Percentiles rank a stretch among this genome's conserved stretches.
Conservation (phyloP, 2,888 invertebrate genomes). For the Phytoseiulus persimilis region DNA sequence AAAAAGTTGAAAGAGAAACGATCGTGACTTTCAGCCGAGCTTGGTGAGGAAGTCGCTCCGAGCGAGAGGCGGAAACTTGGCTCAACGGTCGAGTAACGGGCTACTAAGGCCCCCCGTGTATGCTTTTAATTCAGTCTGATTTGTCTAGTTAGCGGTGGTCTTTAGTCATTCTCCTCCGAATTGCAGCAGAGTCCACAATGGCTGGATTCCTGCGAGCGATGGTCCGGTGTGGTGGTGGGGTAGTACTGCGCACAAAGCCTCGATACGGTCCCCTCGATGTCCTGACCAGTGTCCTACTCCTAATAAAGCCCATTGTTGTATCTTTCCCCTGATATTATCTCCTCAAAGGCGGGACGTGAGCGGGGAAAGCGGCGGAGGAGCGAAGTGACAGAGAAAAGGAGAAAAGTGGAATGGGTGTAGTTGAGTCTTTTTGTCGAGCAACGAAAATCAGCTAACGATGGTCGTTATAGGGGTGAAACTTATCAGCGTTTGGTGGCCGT, state of each 20-base stretch:
- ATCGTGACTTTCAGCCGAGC: not conserved
- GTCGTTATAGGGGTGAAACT: not conserved
- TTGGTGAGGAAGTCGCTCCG: no score
- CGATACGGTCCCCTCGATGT: not conserved
- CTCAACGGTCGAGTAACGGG: not conserved
- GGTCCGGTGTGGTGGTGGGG: not conserved
- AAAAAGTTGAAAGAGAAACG: not conserved
- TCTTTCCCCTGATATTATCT: not conserved
- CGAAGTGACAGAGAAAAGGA: not conserved
- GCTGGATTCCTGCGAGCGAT: not conserved
- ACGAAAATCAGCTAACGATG: not conserved
- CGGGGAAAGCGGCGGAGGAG: not conserved
- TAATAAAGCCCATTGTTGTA: conserved; percentile 38
- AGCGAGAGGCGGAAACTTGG: not conserved
- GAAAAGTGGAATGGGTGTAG: not conserved
- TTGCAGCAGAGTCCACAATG: not conserved
- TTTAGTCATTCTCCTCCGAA: not conserved
- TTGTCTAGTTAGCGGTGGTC: not conserved
- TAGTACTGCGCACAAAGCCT: not conserved
- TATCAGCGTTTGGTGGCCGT: not conserved
- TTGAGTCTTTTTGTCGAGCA: conserved; percentile 5
- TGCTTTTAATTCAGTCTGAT: not conserved
- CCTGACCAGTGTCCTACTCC: conserved; percentile 7
- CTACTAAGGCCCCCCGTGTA: not conserved
- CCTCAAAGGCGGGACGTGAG: not conserved